A percentile compares a stretch with the other conserved stretches of the same genome.
Conservation (phyloP, 2,888 invertebrate species). For the Troilus luridus region DNA sequence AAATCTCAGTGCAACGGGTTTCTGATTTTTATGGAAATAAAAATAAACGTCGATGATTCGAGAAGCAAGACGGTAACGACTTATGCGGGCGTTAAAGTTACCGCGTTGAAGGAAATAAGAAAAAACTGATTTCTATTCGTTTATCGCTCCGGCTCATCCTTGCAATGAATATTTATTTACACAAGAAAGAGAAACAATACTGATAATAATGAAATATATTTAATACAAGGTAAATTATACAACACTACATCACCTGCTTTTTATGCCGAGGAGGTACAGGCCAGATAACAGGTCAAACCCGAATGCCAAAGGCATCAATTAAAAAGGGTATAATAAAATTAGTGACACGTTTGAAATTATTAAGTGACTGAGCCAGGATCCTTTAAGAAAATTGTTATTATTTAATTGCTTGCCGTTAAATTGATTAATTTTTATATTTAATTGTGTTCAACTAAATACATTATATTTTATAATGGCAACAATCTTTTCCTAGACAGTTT, state of each 20-base stretch:
- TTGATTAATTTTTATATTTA: background rate
- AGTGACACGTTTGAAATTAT: slow-evolving; percentile 16
- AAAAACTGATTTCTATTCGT: background rate
- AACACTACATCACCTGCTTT: background rate
- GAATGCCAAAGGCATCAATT: background rate
- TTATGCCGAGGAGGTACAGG: background rate
- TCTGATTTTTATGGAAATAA: background rate
- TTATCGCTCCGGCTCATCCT: background rate
- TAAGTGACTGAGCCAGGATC: background rate
- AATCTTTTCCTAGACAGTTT: background rate
- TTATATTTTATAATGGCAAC: too few relatives aligned
- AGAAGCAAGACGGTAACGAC: slow-evolving; percentile 4
- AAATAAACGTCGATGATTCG: background rate
- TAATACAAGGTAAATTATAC: background rate
- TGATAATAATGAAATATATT: background rate
- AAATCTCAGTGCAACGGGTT: background rate
- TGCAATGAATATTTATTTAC: background rate
- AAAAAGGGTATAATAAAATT: slow-evolving; percentile 14
- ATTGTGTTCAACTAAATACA: too few relatives aligned
- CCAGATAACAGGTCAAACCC: background rate
- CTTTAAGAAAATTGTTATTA: background rate
- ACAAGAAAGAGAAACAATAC: background rate
- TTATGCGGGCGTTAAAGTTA: slow-evolving; percentile 37
- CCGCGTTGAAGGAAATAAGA: slow-evolving; percentile 15
- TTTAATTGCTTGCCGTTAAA: background rate